Conservation (phyloP, 2,113 vertebrate genomes). For the Xiphophorus maculatus region DNA sequence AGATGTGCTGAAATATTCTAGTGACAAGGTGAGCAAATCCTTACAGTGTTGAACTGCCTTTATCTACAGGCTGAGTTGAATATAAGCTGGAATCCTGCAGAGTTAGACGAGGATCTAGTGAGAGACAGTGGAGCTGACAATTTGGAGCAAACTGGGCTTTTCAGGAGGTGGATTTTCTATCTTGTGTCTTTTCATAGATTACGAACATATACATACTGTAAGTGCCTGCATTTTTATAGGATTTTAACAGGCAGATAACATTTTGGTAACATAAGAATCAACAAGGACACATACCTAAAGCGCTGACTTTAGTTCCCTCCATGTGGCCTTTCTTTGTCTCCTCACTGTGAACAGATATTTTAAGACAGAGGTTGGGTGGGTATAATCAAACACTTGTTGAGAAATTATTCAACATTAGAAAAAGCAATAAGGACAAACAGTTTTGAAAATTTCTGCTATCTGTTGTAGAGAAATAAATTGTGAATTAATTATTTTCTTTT, state of each 20-base stretch:
- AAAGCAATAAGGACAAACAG: neutral
- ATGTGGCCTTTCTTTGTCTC: neutral
- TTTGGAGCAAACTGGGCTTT: neutral
- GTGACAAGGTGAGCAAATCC: neutral
- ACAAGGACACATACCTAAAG: neutral
- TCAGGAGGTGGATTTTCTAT: neutral
- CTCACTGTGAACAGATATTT: neutral
- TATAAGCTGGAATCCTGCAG: neutral
- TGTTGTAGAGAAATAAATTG: neutral
- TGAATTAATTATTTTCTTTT: neutral
- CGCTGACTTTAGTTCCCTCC: neutral
- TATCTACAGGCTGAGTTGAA: neutral
- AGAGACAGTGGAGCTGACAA: neutral
- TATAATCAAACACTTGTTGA: neutral
- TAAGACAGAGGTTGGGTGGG: neutral
- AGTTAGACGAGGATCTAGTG: neutral
- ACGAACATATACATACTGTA: too few relatives aligned
- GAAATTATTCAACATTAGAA: neutral
- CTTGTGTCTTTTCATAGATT: too few relatives aligned
- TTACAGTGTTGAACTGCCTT: neutral
- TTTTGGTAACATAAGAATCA: neutral
- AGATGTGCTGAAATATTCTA: too few relatives aligned
- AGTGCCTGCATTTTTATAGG: too few relatives aligned
- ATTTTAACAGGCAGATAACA: too few relatives aligned
- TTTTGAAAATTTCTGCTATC: neutral